Base-by-base conservation (phyloP, 2,888 invertebrate genomes). In the Drosophila infuscata region DNA sequence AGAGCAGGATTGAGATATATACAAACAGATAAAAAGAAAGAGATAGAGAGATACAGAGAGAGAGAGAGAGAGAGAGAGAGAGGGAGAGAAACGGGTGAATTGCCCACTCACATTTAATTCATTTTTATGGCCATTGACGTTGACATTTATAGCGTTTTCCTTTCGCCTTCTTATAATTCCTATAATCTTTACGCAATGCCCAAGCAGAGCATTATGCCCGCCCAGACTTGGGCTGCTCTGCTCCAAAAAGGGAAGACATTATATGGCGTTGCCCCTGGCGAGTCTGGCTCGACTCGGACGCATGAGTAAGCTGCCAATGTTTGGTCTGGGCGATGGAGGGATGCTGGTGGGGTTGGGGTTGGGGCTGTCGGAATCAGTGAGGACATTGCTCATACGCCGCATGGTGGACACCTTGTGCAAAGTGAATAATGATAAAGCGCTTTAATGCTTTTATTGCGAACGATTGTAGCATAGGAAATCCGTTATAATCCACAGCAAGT, bases 401-500 rank as follows among this genome's bases (percentile, higher is more conserved):
- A 68, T 71, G 68, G 61, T 74, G 72, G 81, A 70, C 86, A 74
- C 74, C 74, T 89, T 79, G 79, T 79, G 90, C 79, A 78, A 79
- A 91, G 86, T 90, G 91, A 89, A 88, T 91, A 89, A 90, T 91
- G 90, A 86, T 90, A 86, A 91, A 88, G 83, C 86, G 83, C 79
- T 76, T 88, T 91, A 90, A 91, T 88, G 86, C 90, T 86, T 88
- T 90, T 88, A 90, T 88, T 89, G 88, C 91, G 69, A 83, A 78
- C 90, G 90, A 90, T 89, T 91, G 76, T 89, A 74, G 72, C 81
- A 69, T 69, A 64, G 82, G 78, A 88, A 91, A 91, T 88, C 90
- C 83, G 77, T 83, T 89, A 90, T 89, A 90, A 88, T 90, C 88
- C 91, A 87, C 83, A 88, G 82, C 84, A 90, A 89, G 83, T 83